These are phyloP conservation scores for Monarcha castaneiventris DNA, from an alignment of 2,113 vertebrate species.

Conservation along the genomic window DNA sequence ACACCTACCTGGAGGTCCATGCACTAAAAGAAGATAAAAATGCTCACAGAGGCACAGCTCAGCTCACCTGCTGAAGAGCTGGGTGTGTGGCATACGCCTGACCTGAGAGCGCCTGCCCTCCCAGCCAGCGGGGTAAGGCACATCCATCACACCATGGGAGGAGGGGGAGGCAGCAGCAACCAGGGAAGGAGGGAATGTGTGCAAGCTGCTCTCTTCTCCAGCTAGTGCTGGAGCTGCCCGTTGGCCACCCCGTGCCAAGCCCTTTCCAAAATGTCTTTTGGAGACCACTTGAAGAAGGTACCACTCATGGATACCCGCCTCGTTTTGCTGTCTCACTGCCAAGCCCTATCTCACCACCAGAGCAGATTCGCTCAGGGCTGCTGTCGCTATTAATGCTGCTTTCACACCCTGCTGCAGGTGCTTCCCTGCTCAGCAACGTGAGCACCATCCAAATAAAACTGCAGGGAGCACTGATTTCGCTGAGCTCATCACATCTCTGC, in stretches of 20 bases:
- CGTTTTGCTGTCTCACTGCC: not conserved
- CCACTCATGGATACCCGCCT: rapidly evolving
- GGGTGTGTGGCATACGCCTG: not conserved
- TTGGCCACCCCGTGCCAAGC: not conserved
- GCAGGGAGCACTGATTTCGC: not conserved
- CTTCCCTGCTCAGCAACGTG: conserved; percentile 1
- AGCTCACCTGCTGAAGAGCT: not conserved
- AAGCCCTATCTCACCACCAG: not conserved
- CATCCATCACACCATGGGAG: not conserved
- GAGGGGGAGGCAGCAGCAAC: not conserved
- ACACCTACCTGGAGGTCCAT: not conserved
- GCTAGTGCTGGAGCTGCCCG: not conserved
- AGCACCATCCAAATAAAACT: conserved; percentile 16
- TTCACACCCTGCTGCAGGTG: conserved; percentile 28
- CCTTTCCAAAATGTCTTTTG: not conserved
- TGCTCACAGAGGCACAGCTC: not conserved
- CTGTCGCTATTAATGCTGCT: not conserved
- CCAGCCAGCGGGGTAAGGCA: rapidly evolving
- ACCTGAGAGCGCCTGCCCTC: not conserved
- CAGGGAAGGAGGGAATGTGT: not conserved
- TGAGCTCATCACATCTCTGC: not conserved
- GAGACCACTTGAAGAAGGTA: not conserved
- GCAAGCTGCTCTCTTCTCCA: not conserved
- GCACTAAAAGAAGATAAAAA: not conserved
- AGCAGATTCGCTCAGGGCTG: not conserved